These are phyloP conservation scores for Maccullochella peelii DNA, from an alignment of 2,113 vertebrate genomes.

Conservation along the genomic window DNA sequence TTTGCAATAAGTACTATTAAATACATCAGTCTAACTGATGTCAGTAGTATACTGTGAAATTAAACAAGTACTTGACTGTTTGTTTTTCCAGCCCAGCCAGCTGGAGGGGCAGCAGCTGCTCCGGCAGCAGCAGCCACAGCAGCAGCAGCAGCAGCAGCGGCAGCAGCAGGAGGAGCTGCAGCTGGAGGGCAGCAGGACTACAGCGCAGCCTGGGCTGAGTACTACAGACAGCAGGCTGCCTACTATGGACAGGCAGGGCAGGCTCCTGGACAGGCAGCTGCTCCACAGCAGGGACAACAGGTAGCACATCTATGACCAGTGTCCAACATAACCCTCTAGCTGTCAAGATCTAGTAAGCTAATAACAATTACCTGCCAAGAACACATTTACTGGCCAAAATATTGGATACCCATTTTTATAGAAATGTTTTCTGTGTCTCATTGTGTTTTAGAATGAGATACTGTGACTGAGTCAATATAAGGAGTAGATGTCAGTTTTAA, in stretches of 20 bases:
- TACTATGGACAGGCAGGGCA: slow-evolving; percentile 91
- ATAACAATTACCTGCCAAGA: neutral
- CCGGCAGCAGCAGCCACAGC: slow-evolving; percentile 73
- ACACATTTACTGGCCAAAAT: neutral
- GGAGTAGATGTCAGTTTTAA: neutral
- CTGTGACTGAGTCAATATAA: neutral
- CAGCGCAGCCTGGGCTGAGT: slow-evolving; percentile 94
- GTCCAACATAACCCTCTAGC: neutral
- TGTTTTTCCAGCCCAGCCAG: slow-evolving; percentile 77
- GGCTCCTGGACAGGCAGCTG: slow-evolving; percentile 85
- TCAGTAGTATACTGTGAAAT: neutral
- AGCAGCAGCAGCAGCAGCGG: slow-evolving; percentile 78
- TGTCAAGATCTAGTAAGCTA: neutral
- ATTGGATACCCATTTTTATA: neutral
- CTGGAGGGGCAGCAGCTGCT: slow-evolving; percentile 76
- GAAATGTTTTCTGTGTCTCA: neutral
- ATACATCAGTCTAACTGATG: neutral
- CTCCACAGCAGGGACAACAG: slow-evolving; percentile 92
- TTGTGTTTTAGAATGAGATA: neutral
- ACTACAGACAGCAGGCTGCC: slow-evolving; percentile 94
- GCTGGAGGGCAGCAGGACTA: slow-evolving; percentile 90
- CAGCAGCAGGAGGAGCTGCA: slow-evolving; percentile 83
- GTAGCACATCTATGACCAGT: slow-evolving; percentile 60
- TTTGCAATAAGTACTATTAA: neutral
- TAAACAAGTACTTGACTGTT: neutral